Base-by-base conservation (phyloP, 2,113 vertebrate species). In the Astur gentilis region DNA sequence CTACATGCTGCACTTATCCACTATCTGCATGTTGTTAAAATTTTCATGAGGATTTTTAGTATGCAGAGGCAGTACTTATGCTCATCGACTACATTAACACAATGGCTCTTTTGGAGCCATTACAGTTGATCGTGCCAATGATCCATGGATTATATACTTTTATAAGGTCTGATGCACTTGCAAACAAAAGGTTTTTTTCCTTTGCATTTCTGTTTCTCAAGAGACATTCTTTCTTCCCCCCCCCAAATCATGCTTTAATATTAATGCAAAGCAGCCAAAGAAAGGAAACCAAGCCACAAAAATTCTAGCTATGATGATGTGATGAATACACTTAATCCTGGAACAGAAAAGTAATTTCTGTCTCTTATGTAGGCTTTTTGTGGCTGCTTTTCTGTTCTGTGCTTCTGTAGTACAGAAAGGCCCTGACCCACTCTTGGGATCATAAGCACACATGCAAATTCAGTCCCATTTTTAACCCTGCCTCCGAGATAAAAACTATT, bases 101-200 rank as follows among this genome's bases (percentile, higher is more conserved):
- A 97, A 97, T 94, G 97, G 96, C 95, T 97, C 97, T 98, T 96
- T 77, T 96, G 97, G 96, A 98, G 91, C 96, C 95, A 49, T 98
- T 97, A 96, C 82, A 69, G 91, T 76, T 97, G 95, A 95, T 97
- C 9, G 81, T 88, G 82, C 89, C 98, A 98, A 97, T 97, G 97
- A 98, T 97, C 96, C 95, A 72, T 97, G 96, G 86, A 96, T 97
- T 98, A 97, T 97, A 89, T 95, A 97, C 96, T 96, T 98, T 93
- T 97, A 91, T 90, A 97, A 97, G 97, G 97, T 98, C 93, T 92
- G 84, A 93, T 97, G 92, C 96, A 97, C 94, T 97, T 97, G 94
- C 96, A 98, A 98, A 98, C 97, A 97, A 98, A 96, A 91, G 77
- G 32, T 8, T 91, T 95, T 95, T 97, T 75, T 81, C n/a, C 61